Conservation (phyloP, 2,113 vertebrate species). For the Mus spicilegus region DNA sequence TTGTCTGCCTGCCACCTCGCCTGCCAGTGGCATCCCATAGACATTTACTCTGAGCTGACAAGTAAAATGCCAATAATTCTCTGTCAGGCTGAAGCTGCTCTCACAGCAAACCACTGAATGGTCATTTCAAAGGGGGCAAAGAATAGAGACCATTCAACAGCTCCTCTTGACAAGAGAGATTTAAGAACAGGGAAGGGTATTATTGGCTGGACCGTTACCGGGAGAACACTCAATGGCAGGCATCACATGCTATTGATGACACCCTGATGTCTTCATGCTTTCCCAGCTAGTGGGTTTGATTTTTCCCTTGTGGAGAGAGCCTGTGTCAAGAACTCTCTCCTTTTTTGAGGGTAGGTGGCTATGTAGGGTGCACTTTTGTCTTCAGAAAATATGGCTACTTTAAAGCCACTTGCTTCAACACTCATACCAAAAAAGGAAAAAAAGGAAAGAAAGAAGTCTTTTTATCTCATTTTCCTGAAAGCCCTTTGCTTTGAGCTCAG, state of each 20-base stretch:
- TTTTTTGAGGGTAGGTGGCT: slow-evolving; percentile 69
- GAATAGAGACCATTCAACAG: slow-evolving; percentile 63
- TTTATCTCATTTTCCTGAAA: slow-evolving; percentile 74
- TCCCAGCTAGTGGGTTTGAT: slow-evolving; percentile 75
- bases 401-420: slow-evolving; percentile 83
- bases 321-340: slow-evolving; percentile 72
- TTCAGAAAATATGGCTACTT: slow-evolving; percentile 82
- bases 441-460: slow-evolving; percentile 74
- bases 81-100: not conserved
- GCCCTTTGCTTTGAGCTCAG: slow-evolving; percentile 76
- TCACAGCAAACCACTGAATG: slow-evolving; percentile 47
- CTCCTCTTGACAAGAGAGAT: slow-evolving; percentile 65
- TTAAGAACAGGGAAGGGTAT: slow-evolving; percentile 18
- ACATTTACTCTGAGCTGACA: slow-evolving; percentile 59
- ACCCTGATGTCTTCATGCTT: slow-evolving; percentile 70
- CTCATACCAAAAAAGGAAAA: slow-evolving; percentile 35
- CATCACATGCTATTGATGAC: slow-evolving; percentile 64
- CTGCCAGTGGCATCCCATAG: not conserved
- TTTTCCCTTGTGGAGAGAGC: slow-evolving; percentile 74
- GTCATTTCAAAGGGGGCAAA: slow-evolving; percentile 71
- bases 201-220: not conserved
- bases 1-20: not conserved
- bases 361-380: slow-evolving; percentile 79
- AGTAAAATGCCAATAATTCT: slow-evolving; percentile 64
- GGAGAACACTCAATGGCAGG: slow-evolving; percentile 55